Conservation (phyloP, 2,113 vertebrate genomes). For the Pelodiscus sinensis region DNA sequence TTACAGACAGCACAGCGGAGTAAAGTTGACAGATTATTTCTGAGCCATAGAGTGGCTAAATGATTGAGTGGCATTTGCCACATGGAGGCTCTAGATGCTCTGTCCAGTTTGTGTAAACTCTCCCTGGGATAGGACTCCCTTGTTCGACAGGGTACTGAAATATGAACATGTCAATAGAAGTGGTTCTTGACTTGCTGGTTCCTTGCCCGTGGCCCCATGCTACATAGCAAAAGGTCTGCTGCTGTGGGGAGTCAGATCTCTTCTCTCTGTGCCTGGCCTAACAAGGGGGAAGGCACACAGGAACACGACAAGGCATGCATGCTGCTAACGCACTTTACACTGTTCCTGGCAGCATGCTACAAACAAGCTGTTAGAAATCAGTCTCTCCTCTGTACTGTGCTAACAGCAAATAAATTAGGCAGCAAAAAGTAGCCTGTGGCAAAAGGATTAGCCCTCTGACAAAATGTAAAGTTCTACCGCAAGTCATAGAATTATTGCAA, state of each 20-base stretch:
- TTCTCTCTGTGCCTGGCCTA: neutral
- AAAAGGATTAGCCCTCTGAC: neutral
- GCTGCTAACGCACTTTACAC: neutral
- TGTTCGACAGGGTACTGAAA: neutral
- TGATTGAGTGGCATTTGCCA: neutral
- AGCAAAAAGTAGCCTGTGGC: neutral
- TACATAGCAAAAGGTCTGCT: too few relatives aligned
- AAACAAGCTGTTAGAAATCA: neutral
- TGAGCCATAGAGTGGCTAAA: neutral
- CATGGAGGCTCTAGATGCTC: neutral
- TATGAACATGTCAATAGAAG: neutral
- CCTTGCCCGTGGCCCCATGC: neutral
- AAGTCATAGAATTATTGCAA: neutral
- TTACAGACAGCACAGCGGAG: neutral
- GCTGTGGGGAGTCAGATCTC: neutral
- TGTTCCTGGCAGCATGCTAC: neutral
- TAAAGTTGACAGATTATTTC: neutral
- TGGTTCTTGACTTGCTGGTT: neutral
- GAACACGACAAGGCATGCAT: too few relatives aligned
- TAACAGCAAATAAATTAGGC: neutral
- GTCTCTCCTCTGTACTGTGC: too few relatives aligned
- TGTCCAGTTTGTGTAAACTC: neutral
- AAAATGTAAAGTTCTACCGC: too few relatives aligned
- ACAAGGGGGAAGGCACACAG: too few relatives aligned
- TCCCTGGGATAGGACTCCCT: neutral